Base-by-base conservation (phyloP, 2,888 invertebrate genomes). In the Drosophila mimetica region DNA sequence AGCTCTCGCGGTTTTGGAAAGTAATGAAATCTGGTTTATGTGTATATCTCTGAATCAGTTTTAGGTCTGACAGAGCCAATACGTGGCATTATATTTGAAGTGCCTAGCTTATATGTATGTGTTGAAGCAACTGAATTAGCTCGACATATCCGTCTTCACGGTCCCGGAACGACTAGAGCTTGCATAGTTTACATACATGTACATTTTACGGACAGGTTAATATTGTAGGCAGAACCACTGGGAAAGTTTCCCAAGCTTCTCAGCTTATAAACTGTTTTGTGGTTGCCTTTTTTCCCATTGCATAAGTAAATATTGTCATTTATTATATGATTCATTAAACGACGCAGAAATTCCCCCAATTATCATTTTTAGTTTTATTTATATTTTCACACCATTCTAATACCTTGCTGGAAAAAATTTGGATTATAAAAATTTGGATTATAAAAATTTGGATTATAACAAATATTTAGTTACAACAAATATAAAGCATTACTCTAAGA, bases 221-320 rank as follows among this genome's bases (percentile, higher is more conserved):
- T 76, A 76, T 69, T 42, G 53, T 53, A 73, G 65, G 51, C 72
- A 69, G 46, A 61, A 65, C 61, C 36, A 37, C 54, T 57, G 42
- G 9, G 47, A 37, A 63, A 54, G 20, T 18, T 54, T 41, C 44
- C 44, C 37, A 48, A 51, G 52, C 47, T 51, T 34, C 51, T 16
- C 32, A 39, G 42, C 34, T 8, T 30, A 9, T 28, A 7, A 28
- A 2, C 2, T 57, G 71, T 54, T 66, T 55, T 39, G 25, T 50
- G 13, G 42, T 32, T 8, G 18, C 32, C 36, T 50, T 46, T 20
- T 44, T 64, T 47, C 36, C 61, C 69, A 69, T 69, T 37, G 71
- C 57, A 74, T 74, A 54, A 61, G 39, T 50, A 73, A 77, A 73
- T 75, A 57, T 73, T 69, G 55, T 32, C 16, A 76, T 54, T 53